phyloP scores from a whole-genome alignment of 2,797 vertebrate species.

The Chrysolophus pictus region DNA sequence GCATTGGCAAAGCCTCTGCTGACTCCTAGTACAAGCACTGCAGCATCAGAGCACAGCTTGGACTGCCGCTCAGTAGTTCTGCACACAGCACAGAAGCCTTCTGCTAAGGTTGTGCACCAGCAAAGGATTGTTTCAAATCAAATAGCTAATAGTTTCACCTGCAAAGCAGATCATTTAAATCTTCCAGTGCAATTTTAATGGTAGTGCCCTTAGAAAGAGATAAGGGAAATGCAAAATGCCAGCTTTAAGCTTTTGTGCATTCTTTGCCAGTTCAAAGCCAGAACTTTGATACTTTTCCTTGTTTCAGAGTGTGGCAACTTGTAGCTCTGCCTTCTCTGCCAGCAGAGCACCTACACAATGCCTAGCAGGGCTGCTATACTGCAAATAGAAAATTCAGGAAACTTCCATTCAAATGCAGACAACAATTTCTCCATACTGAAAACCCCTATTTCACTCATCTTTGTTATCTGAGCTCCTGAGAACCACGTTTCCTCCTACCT shows the following conservation, averaged over 20 bases:
- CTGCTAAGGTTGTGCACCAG: neutral
- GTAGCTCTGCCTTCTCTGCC: neutral
- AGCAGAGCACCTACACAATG: fast-evolving
- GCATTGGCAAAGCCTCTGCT: neutral
- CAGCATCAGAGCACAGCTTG: neutral
- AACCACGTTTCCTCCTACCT: constrained; percentile 82
- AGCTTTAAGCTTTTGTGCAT: neutral
- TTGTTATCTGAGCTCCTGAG: neutral
- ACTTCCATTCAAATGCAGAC: neutral
- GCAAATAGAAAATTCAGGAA: neutral
- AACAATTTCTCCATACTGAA: neutral
- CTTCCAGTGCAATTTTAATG: neutral
- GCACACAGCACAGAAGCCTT: neutral
- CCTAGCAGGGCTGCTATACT: neutral
- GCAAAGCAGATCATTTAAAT: neutral
- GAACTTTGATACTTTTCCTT: neutral
- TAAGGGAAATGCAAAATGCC: neutral
- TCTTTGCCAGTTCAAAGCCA: neutral
- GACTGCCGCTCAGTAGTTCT: neutral
- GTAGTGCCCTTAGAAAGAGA: neutral
- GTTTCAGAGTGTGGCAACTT: neutral
- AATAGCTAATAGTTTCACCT: neutral
- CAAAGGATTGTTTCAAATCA: neutral
- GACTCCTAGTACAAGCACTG: neutral
- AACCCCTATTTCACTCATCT: neutral